Conservation (phyloP, 2,113 vertebrate genomes). For the Arizona elegans region DNA sequence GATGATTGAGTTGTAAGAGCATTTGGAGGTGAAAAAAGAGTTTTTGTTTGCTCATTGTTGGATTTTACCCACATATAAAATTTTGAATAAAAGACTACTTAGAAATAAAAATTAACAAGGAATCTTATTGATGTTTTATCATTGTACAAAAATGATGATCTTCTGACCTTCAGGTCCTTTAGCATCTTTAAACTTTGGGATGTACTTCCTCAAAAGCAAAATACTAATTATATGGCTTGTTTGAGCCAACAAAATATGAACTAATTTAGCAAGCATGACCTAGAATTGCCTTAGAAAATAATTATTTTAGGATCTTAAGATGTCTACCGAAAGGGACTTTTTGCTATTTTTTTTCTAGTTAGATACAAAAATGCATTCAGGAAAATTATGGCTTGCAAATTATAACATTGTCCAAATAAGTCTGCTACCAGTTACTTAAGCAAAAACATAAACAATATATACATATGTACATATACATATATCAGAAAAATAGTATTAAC, state of each 20-base stretch:
- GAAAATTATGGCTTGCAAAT: neutral
- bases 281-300: constrained; percentile 33
- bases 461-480: neutral
- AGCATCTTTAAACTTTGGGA: constrained; percentile 28
- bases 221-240: constrained; percentile 15
- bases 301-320: constrained; percentile 10
- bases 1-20: neutral
- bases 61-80: neutral
- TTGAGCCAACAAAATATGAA: constrained; percentile 17
- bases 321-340: constrained; percentile 27
- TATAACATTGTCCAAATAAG: constrained; percentile 18
- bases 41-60: neutral
- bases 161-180: neutral
- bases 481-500: neutral
- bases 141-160: constrained; percentile 15
- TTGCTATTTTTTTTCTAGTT: constrained; percentile 4
- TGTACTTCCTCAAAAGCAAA: constrained; percentile 18
- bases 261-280: constrained; percentile 24
- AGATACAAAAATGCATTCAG: constrained; percentile 16
- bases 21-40: neutral
- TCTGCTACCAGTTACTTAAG: neutral
- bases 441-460: neutral
- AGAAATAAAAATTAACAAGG: neutral
- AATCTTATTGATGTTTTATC: neutral
- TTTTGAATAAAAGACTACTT: constrained; percentile 3